phyloP scores from a whole-genome alignment of 2,113 vertebrate species.

The Psammodynastes pulverulentus region DNA sequence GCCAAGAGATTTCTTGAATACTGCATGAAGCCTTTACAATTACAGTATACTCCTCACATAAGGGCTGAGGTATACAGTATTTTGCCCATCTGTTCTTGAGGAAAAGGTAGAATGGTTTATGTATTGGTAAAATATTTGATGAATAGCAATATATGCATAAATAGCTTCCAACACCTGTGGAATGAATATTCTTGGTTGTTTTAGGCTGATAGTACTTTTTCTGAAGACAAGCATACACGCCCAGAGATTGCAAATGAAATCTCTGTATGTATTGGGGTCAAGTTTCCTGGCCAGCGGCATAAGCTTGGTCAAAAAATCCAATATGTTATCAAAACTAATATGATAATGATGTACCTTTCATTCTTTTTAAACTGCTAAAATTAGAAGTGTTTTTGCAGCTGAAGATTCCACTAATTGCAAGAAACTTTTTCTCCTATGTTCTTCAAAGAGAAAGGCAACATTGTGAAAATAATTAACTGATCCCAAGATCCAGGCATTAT shows the following conservation, averaged over 20 bases:
- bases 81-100: slow-evolving; percentile 12
- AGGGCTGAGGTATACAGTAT: slow-evolving; percentile 33
- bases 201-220: slow-evolving; percentile 26
- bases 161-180: slow-evolving; percentile 18
- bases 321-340: background rate
- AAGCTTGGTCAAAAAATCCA: background rate
- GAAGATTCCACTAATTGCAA: slow-evolving; percentile 9
- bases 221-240: slow-evolving; percentile 34
- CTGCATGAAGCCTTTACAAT: slow-evolving; percentile 30
- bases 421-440: slow-evolving; percentile 23
- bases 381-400: background rate
- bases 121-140: slow-evolving; percentile 36
- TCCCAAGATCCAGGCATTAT: slow-evolving; percentile 36
- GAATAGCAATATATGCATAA: background rate
- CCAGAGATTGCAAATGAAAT: slow-evolving; percentile 24
- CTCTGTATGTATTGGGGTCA: slow-evolving; percentile 11
- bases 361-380: background rate
- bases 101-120: slow-evolving; percentile 39
- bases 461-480: slow-evolving; percentile 5
- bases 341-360: background rate
- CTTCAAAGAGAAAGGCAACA: slow-evolving; percentile 26
- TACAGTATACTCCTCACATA: slow-evolving; percentile 37
- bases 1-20: slow-evolving; percentile 44
- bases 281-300: background rate
- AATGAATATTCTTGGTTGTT: slow-evolving; percentile 38